Evolutionary conservation across 2,797 vertebrate genomes (phyloP).

Genomic region (Notamacropus eugenii): DNA sequence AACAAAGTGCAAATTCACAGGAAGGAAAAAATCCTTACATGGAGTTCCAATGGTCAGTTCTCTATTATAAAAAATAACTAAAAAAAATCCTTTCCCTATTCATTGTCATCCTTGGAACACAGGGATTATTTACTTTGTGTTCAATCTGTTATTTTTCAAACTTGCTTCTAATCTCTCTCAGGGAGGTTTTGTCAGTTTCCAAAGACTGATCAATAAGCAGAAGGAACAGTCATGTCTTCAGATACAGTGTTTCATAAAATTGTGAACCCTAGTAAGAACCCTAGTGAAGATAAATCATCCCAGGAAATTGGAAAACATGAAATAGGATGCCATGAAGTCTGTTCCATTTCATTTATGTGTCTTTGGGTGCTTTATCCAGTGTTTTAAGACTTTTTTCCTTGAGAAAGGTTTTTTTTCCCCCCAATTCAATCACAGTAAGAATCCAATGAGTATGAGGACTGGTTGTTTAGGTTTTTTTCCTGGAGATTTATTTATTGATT

Average conservation of each 20-base stretch:
- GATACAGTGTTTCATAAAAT: background rate
- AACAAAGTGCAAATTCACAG: no score
- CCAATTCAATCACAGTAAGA: constrained; percentile 8
- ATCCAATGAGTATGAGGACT: constrained; percentile 16
- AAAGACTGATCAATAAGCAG: background rate
- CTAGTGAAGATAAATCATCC: background rate
- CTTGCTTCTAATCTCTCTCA: background rate
- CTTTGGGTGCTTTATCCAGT: background rate
- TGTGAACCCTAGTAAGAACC: background rate
- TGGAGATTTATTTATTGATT: no score
- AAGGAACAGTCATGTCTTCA: background rate
- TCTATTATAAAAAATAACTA: background rate
- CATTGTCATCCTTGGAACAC: no score
- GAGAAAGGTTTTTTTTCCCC: background rate
- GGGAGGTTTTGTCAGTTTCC: background rate
- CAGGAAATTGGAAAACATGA: background rate
- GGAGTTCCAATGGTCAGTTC: no score
- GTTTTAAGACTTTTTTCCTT: background rate
- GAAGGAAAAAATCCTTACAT: no score
- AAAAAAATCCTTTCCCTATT: no score
- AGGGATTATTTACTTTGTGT: no score
- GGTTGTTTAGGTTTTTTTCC: background rate
- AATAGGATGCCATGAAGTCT: background rate
- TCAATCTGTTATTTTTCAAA: background rate
- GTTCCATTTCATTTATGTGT: background rate